Evolutionary conservation across 2,888 invertebrate genomes (phyloP), one percentile per base, ranked within the genome.

Genomic region (Heliothis peltigera): DNA sequence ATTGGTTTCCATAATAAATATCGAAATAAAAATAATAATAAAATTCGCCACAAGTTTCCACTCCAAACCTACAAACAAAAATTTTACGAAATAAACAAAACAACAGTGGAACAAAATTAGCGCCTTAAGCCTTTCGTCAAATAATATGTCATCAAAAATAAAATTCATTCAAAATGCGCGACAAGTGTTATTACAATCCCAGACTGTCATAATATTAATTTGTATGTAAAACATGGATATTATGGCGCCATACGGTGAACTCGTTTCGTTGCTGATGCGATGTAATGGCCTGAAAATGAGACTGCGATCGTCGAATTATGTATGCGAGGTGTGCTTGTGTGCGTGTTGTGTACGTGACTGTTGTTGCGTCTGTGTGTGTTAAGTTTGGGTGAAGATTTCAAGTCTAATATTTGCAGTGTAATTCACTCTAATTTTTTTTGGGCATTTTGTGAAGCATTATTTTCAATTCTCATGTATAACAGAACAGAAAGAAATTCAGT

Each of bases 221-320:
- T 83, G 79, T 75, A 82, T 83, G 82, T 82, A 68, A 80, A 82
- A 75, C 80, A 77, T 76, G 78, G 64, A 69, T 75, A 78, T 80
- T 71, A 70, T 65, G 72, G 60, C 72, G 79, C 72, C 81, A 81
- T 84, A 76, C 82, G 80, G 82, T 75, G 77, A 71, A 72, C 82
- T 80, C 82, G 70, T 80, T 79, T 71, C 62, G 58, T 54, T 64
- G 61, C 75, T 79, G 77, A 81, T 77, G 80, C 72, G 76, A 70
- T 70, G 81, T 86, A 86, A 87, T 87, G 80, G 74, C 79, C 80
- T 82, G 88, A 86, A 88, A 88, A 88, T 88, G 86, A 87, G 83
- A 83, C 83, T 74, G 75, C 74, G 59, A 79, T 69, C 70, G 73
- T 74, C 60, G 65, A 70, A 79, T 79, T 70, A 74, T 59, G 52